Evolutionary conservation across 2,888 invertebrate genomes (phyloP).

Genomic region (Drosophila niveifrons): DNA sequence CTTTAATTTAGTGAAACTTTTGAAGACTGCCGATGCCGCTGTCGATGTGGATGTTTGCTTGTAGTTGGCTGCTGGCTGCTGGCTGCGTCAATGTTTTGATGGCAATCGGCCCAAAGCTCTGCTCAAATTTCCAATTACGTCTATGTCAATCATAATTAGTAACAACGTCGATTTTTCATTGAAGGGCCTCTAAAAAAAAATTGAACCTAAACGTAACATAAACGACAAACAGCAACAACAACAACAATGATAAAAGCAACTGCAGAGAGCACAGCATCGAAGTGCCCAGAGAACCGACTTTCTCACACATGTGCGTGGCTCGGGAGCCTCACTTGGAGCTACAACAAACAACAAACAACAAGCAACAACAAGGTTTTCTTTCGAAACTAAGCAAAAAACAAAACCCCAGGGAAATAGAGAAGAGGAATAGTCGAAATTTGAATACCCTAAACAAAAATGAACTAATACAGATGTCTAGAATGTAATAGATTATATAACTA

Average conservation of each 20-base stretch:
- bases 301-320: slow-evolving; percentile 75
- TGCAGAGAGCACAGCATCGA: slow-evolving; percentile 8
- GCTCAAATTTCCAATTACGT: slow-evolving; percentile 82
- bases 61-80: slow-evolving; percentile 9
- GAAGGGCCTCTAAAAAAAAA: slow-evolving; percentile 65
- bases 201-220: slow-evolving; percentile 65
- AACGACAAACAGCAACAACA: slow-evolving; percentile 50
- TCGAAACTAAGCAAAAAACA: slow-evolving; percentile 13
- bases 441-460: slow-evolving; percentile 27
- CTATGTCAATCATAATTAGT: slow-evolving; percentile 84
- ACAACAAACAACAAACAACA: slow-evolving; percentile 28
- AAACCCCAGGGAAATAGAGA: background rate
- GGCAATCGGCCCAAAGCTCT: slow-evolving; percentile 66
- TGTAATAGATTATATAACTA: too few relatives aligned
- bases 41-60: slow-evolving; percentile 4
- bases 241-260: slow-evolving; percentile 30
- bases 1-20: slow-evolving; percentile 80
- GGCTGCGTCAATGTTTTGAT: slow-evolving; percentile 27
- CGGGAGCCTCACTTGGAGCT: slow-evolving; percentile 69
- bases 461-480: too few relatives aligned
- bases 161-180: slow-evolving; percentile 83
- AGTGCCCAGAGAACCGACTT: slow-evolving; percentile 59
- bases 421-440: background rate
- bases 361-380: slow-evolving; percentile 37
- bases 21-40: slow-evolving; percentile 73